Conservation (phyloP, 2,797 vertebrate genomes). For the Malacoctenus gilli region DNA sequence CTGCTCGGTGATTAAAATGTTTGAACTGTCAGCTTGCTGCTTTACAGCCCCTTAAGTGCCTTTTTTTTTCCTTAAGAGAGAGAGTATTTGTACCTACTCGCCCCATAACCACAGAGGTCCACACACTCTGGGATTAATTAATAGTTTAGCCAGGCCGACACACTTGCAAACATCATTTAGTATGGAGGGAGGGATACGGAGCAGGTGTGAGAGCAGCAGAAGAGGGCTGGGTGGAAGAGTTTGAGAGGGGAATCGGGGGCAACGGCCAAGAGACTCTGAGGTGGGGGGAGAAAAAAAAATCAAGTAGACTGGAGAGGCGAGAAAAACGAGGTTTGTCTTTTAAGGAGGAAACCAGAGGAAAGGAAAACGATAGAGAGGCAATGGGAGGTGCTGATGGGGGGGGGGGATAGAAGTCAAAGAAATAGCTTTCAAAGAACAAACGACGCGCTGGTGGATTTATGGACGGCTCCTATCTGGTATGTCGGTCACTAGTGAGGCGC, state of each 20-base stretch:
- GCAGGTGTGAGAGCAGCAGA: slow-evolving; percentile 44
- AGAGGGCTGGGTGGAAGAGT: not conserved
- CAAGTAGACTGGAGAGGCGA: slow-evolving; percentile 25
- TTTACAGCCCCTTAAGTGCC: slow-evolving; percentile 10
- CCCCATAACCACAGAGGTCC: slow-evolving; percentile 6
- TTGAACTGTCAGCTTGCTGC: slow-evolving; percentile 43
- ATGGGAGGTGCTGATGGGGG: not conserved
- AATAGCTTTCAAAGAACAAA: slow-evolving; percentile 40
- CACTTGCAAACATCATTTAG: slow-evolving; percentile 46
- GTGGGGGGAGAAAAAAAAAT: slow-evolving; percentile 25
- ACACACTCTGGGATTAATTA: slow-evolving; percentile 61
- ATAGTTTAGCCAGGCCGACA: slow-evolving; percentile 47
- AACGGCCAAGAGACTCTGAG: slow-evolving; percentile 12
- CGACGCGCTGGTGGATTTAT: slow-evolving; percentile 17
- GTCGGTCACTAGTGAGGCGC: slow-evolving; percentile 39
- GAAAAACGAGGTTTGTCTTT: slow-evolving; percentile 40
- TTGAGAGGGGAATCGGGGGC: not conserved
- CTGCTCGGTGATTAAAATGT: slow-evolving; percentile 56
- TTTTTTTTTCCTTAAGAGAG: slow-evolving; percentile 8
- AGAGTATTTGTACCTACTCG: slow-evolving; percentile 10
- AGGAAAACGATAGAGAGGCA: slow-evolving; percentile 7
- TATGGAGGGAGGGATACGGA: slow-evolving; percentile 40
- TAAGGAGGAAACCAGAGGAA: slow-evolving; percentile 21
- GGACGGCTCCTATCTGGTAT: slow-evolving; percentile 41
- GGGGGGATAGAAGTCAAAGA: slow-evolving; percentile 14